These are phyloP conservation scores for Pseudopodoces humilis DNA, from an alignment of 2,113 vertebrate genomes.

Conservation along the genomic window DNA sequence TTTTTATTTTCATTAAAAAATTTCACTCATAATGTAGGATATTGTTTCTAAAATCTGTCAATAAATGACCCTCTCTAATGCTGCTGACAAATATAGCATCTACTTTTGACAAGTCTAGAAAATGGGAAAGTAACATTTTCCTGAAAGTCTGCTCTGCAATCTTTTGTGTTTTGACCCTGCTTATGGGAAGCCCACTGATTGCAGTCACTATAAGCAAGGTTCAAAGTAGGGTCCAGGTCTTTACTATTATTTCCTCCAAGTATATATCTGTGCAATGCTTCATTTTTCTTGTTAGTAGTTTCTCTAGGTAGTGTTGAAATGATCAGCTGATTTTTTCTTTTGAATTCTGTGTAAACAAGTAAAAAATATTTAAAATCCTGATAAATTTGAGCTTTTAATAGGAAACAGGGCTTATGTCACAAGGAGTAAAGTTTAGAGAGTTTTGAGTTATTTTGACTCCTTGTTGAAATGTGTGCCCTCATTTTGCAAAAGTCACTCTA, in stretches of 20 bases:
- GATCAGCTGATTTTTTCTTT: background rate
- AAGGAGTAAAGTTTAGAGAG: background rate
- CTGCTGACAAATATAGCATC: background rate
- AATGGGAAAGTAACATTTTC: background rate
- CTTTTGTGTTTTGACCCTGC: background rate
- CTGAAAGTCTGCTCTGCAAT: background rate
- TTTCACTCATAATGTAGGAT: background rate
- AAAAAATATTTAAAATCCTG: background rate
- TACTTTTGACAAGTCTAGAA: background rate
- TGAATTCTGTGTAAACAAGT: background rate
- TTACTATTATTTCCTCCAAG: background rate
- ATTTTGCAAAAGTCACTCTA: constrained; percentile 22
- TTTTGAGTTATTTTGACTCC: background rate
- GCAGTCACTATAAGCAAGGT: background rate
- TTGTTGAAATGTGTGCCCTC: background rate
- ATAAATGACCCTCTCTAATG: background rate
- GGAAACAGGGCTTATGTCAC: background rate
- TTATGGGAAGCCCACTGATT: background rate
- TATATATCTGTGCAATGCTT: background rate
- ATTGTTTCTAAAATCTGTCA: background rate
- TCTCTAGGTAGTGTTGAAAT: background rate
- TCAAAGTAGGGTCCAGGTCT: background rate
- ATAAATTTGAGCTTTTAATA: background rate
- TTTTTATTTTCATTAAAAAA: background rate
- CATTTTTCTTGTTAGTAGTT: background rate